These are phyloP conservation scores for Stichodactyla mertensii DNA, from an alignment of 64 coral and sea anemone genomes.

Conservation along the genomic window DNA sequence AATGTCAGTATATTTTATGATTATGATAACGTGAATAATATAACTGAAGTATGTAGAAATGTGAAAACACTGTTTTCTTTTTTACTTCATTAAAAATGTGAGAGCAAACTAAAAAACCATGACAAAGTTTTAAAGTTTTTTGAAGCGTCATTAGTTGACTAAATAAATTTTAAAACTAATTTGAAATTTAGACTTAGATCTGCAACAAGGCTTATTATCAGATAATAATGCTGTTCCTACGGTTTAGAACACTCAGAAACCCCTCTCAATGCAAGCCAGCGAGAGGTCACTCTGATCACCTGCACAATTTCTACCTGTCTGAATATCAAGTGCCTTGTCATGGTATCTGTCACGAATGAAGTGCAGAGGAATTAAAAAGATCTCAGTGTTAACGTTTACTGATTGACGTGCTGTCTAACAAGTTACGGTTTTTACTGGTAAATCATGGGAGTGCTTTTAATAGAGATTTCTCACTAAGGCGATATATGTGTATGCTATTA, in stretches of 20 bases:
- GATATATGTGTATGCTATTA: too few relatives aligned
- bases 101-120: too few relatives aligned
- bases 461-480: too few relatives aligned
- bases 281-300: background rate
- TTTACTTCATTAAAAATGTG: too few relatives aligned
- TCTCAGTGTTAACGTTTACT: background rate
- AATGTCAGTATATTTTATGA: too few relatives aligned
- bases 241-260: background rate
- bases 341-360: background rate
- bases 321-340: background rate
- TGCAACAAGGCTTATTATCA: background rate
- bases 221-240: background rate
- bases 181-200: background rate
- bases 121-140: too few relatives aligned
- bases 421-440: background rate
- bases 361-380: background rate
- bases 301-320: background rate
- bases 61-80: too few relatives aligned
- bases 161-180: background rate
- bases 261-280: background rate
- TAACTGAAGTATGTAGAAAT: too few relatives aligned
- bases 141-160: background rate
- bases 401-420: background rate
- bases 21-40: too few relatives aligned
- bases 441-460: too few relatives aligned